Conservation (phyloP, 2,797 vertebrate species). For the Salarias fasciatus region DNA sequence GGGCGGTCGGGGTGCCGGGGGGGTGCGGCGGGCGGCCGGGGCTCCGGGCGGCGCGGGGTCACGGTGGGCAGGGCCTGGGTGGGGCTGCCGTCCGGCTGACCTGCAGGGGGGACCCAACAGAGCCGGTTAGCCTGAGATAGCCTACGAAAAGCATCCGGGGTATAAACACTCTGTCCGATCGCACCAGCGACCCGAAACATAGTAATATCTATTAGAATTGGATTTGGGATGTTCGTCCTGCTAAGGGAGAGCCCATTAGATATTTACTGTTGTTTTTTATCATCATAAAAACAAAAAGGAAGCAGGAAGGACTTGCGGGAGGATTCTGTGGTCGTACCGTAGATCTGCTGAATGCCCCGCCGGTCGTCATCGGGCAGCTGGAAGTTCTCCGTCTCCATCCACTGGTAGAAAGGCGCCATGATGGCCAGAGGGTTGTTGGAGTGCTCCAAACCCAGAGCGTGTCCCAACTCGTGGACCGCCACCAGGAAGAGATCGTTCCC, state of each 20-base stretch:
- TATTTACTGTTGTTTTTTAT: too few species aligned
- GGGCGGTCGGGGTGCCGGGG: slow-evolving; percentile 87
- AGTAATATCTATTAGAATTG: too few species aligned
- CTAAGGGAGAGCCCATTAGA: too few species aligned
- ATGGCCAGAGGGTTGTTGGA: slow-evolving; percentile 96
- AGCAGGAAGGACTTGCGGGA: not conserved
- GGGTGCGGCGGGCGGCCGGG: slow-evolving; percentile 80
- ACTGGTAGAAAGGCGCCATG: slow-evolving; percentile 99
- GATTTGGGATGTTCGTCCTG: too few species aligned
- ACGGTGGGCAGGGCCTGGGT: slow-evolving; percentile 90
- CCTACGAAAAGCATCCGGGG: not conserved
- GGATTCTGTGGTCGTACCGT: slow-evolving; percentile 80
- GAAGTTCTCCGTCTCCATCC: slow-evolving; percentile 98
- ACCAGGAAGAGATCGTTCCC: slow-evolving; percentile 98
- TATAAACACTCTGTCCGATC: too few species aligned
- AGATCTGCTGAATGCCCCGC: slow-evolving; percentile 94
- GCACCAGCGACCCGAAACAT: too few species aligned
- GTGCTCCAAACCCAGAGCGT: slow-evolving; percentile 94
- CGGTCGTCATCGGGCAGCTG: slow-evolving; percentile 93
- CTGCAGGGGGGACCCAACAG: slow-evolving; percentile 63
- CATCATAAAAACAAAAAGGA: too few species aligned
- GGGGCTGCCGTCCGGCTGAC: slow-evolving; percentile 83
- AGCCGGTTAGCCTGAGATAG: not conserved
- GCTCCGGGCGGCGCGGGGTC: slow-evolving; percentile 86
- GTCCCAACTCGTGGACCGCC: slow-evolving; percentile 94